Evolutionary conservation across 1,140 invertebrate species (phyloP).

Genomic region (Drosophila nebulosa): DNA sequence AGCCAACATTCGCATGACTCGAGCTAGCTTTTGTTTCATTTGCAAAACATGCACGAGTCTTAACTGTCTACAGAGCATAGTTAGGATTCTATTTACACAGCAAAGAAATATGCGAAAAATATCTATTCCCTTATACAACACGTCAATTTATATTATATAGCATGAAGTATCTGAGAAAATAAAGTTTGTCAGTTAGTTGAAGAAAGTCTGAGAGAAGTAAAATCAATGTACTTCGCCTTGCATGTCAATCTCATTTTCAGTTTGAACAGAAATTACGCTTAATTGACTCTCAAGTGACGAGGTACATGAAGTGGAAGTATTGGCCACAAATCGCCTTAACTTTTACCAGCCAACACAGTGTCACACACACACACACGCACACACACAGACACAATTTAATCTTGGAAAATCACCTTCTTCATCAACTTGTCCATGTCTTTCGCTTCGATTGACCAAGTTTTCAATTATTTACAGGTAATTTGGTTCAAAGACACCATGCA

Average conservation of each 20-base stretch:
- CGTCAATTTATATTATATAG: too few relatives aligned
- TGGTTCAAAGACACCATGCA: conserved; percentile 87
- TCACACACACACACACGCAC: conserved; percentile 29
- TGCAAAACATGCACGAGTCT: conserved; percentile 57
- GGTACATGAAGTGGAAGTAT: conserved; percentile 39
- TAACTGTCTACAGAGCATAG: conserved; percentile 27
- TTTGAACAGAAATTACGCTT: conserved; percentile 52
- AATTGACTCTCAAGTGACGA: conserved; percentile 51
- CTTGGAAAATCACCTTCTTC: conserved; percentile 12
- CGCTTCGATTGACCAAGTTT: conserved; percentile 71
- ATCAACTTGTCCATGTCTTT: not conserved
- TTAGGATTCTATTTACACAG: conserved; percentile 26
- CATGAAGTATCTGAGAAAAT: not conserved
- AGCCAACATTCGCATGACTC: conserved; percentile 22
- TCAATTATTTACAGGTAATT: conserved; percentile 83
- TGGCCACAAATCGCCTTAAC: conserved; percentile 67
- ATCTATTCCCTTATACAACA: too few relatives aligned
- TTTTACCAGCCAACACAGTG: conserved; percentile 41
- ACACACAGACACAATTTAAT: not conserved
- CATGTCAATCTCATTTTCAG: conserved; percentile 49
- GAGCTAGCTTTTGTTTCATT: conserved; percentile 53
- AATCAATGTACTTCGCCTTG: conserved; percentile 41
- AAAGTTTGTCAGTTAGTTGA: not conserved
- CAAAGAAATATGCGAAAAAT: not conserved
- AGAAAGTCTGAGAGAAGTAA: conserved; percentile 28